Conservation (phyloP, 2,113 vertebrate genomes). For the Phrynocephalus versicolor region DNA sequence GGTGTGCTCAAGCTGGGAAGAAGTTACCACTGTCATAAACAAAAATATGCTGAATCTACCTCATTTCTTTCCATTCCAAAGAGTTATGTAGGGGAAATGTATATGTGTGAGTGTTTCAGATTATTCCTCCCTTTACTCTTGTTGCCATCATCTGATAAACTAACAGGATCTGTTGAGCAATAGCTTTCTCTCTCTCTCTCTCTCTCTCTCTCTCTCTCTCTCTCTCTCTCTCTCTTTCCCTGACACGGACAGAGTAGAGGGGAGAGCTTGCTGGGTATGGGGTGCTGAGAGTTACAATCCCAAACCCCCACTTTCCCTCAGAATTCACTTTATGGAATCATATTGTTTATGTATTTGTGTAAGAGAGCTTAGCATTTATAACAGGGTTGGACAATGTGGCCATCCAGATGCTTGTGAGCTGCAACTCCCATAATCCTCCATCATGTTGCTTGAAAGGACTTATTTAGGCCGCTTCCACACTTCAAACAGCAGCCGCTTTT, state of each 20-base stretch:
- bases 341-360: no score
- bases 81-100: background rate
- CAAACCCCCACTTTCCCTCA: no score
- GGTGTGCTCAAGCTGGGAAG: background rate
- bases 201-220: background rate
- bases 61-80: constrained; percentile 30
- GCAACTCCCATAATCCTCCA: no score
- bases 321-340: no score
- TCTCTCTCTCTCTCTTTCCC: background rate
- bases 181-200: background rate
- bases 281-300: no score
- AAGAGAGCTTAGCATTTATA: no score
- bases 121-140: background rate
- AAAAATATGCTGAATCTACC: background rate
- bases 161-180: background rate
- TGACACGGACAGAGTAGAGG: background rate
- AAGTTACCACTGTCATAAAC: constrained; percentile 17
- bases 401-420: no score
- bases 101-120: background rate
- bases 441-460: no score
- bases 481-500: no score
- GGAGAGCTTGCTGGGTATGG: no score
- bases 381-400: no score
- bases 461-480: no score
- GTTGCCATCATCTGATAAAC: accelerated